phyloP scores from a whole-genome alignment of 1,140 invertebrate genomes.

The Mesaphorura yosii region DNA sequence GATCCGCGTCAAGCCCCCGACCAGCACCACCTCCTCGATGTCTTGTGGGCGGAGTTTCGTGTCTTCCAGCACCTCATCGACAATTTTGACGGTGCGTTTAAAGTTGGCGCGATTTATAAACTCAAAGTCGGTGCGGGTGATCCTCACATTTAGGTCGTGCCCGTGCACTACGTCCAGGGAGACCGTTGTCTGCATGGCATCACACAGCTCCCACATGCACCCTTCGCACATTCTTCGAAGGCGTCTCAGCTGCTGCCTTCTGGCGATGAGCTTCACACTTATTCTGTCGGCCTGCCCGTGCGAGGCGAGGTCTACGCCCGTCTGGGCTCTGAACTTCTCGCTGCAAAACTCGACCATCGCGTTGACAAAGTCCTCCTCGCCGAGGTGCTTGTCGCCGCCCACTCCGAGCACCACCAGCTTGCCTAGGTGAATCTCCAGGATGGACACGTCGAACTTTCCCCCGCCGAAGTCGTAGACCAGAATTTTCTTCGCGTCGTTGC shows the following conservation, averaged over 20 bases:
- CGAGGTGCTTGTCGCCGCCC: conserved; percentile 38
- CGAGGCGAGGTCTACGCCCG: conserved; percentile 42
- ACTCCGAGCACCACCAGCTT: conserved; percentile 37
- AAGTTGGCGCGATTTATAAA: conserved; percentile 4
- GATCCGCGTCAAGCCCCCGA: conserved; percentile 54
- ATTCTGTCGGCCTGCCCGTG: background rate
- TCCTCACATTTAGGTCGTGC: background rate
- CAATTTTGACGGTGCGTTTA: background rate
- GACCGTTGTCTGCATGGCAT: background rate
- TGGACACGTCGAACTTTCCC: conserved; percentile 47
- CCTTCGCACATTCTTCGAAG: conserved; percentile 14
- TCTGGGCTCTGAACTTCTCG: conserved; percentile 46
- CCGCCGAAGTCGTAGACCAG: conserved; percentile 40
- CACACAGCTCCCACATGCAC: background rate
- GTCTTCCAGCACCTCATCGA: conserved; percentile 42
- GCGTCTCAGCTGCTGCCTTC: background rate
- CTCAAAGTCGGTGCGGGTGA: conserved; percentile 9
- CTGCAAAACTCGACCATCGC: conserved; percentile 33
- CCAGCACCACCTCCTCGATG: conserved; percentile 53
- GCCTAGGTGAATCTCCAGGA: conserved; percentile 46
- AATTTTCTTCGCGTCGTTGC: background rate
- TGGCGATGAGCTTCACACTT: background rate
- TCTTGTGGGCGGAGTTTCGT: conserved; percentile 49
- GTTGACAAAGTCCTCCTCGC: conserved; percentile 36
- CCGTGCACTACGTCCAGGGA: background rate